Conservation (phyloP, 2,888 invertebrate species). For the Sesamia inferens region DNA sequence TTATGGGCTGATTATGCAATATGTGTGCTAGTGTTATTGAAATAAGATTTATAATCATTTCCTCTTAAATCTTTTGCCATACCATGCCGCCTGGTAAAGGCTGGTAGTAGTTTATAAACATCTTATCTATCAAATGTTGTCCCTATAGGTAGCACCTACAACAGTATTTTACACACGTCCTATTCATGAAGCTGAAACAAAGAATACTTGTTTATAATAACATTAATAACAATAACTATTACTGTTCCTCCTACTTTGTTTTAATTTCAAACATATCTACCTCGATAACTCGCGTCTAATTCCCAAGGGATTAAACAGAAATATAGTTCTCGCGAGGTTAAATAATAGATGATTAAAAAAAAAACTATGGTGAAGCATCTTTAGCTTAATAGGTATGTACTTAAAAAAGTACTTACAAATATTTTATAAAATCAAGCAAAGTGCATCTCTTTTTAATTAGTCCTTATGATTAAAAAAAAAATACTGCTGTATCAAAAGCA, state of each 20-base stretch:
- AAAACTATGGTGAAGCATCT: too few species aligned
- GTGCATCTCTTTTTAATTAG: too few species aligned
- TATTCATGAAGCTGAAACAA: constrained; percentile 51
- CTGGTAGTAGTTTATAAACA: background rate
- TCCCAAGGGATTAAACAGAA: background rate
- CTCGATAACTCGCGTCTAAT: background rate
- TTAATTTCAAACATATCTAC: background rate
- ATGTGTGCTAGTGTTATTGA: background rate
- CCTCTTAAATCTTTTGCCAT: background rate
- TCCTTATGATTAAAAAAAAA: background rate
- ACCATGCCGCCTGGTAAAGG: background rate
- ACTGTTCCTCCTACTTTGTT: background rate
- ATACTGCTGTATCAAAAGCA: background rate
- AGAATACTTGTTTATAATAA: constrained; percentile 14
- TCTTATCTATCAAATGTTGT: constrained; percentile 3
- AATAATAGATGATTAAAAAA: too few species aligned
- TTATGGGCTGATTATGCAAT: background rate
- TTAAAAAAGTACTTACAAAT: background rate
- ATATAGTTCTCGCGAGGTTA: background rate
- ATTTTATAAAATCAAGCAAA: background rate
- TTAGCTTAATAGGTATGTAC: background rate
- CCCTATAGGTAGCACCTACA: constrained; percentile 12
- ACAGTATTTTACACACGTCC: constrained; percentile 11
- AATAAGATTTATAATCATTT: background rate
- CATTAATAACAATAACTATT: background rate